Percentiles rank a stretch among this genome's conserved stretches.
Conservation (phyloP, 2,888 invertebrate species). For the Diplolepis rosae region DNA sequence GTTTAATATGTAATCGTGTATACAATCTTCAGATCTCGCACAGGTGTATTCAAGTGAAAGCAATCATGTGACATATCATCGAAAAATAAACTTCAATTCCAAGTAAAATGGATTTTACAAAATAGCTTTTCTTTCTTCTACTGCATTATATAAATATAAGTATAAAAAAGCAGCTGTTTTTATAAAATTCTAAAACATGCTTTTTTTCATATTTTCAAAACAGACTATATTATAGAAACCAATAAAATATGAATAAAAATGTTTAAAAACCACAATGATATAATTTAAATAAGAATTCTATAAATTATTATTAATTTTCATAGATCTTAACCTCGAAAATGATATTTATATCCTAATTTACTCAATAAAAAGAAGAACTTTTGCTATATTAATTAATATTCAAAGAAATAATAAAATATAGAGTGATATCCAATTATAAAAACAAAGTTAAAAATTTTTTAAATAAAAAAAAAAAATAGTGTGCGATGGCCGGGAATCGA, state of each 20-base stretch:
- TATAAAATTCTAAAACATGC: neutral
- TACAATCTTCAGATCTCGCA: neutral
- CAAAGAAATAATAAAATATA: too few relatives aligned
- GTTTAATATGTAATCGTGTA: neutral
- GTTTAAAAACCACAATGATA: too few relatives aligned
- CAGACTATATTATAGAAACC: too few relatives aligned
- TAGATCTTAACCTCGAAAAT: too few relatives aligned
- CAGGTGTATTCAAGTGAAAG: neutral
- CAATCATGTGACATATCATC: neutral
- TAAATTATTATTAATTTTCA: too few relatives aligned
- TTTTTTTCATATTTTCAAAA: too few relatives aligned
- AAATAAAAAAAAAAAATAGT: conserved; percentile 48
- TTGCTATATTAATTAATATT: too few relatives aligned
- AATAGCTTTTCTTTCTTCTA: neutral
- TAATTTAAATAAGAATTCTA: too few relatives aligned
- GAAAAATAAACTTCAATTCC: neutral
- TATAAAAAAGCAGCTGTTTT: neutral
- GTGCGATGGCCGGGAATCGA: conserved; percentile 71
- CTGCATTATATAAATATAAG: neutral
- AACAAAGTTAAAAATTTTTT: neutral
- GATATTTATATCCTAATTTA: too few relatives aligned
- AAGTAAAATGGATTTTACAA: neutral
- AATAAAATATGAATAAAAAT: too few relatives aligned
- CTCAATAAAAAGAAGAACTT: too few relatives aligned
- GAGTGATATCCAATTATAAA: neutral